A percentile compares a stretch with the other conserved stretches of the same genome.
Evolutionary conservation across 2,888 invertebrate genomes (phyloP).

Genomic region (Cosmorhoe ocellata): DNA sequence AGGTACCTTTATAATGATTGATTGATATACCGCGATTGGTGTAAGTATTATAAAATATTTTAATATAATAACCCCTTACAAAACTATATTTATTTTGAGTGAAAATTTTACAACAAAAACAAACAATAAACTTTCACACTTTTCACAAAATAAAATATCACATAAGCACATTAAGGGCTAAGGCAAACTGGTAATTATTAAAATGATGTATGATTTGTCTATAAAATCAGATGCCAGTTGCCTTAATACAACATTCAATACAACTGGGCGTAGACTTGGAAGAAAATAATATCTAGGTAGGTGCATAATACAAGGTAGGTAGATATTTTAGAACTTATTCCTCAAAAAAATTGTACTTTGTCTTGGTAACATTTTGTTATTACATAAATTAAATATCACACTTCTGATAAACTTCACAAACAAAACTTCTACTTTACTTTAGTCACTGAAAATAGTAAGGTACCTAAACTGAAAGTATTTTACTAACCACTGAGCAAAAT

Average conservation of each 20-base stretch:
- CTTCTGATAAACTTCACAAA: neutral
- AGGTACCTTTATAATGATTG: neutral
- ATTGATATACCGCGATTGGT: neutral
- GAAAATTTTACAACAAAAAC: constrained; percentile 10
- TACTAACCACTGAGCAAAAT: no score
- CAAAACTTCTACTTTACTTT: no score
- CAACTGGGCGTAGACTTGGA: constrained; percentile 8
- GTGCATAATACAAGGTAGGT: no score
- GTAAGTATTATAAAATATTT: constrained; percentile 5
- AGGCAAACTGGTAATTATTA: neutral
- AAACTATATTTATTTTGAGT: constrained; percentile 10
- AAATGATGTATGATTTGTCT: neutral
- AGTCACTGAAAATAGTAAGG: neutral
- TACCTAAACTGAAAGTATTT: no score
- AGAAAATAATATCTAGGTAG: neutral
- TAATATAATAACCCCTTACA: constrained; percentile 6
- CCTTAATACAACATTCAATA: neutral
- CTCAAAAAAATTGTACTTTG: constrained; percentile 14
- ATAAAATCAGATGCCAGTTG: neutral
- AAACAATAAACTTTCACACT: constrained; percentile 9
- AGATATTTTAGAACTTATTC: neutral
- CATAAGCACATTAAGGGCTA: neutral
- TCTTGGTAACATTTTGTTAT: constrained; percentile 6
- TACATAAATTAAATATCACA: constrained; percentile 11
- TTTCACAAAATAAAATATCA: constrained; percentile 21